Evolutionary conservation across 2,888 invertebrate species (phyloP), one percentile per base, ranked within the genome.

Genomic region (Xylocampa areola): DNA sequence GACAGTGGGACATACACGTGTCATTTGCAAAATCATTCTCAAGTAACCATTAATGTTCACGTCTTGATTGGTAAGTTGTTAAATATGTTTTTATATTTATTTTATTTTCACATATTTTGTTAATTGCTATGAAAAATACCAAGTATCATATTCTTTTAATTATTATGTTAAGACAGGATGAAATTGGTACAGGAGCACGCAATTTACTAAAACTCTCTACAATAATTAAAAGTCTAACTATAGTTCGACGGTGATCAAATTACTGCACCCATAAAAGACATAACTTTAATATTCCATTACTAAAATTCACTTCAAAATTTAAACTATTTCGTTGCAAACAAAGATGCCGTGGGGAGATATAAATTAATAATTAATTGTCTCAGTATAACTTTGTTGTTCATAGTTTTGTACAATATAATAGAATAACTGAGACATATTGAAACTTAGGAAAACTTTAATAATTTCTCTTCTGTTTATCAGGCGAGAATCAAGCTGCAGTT

Each of bases 1-100:
- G 96, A 96, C 81, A 96, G 95, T 76, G 96, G 96, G 10, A 94
- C 95, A 29, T 96, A 96, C 80, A 94, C 95, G 21, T 96, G 96
- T 82, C 92, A 95, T 45, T 91, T 96, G 66, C 95, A 95, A 64
- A 95, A 96, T 77, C 95, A 96, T 74, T 95, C 95, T 43, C 95
- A 95, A 77, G 95, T 95, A 11, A 93, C 94, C 21, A 95, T 96
- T 50, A 95, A 96, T 81, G 96, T 96, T 51, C 96, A 96, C 78
- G 96, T 96, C 51, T 88, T 96, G 64, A 96, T 96, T 84, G 96
- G 96, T 96, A 91, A 94, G 93, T 84, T 4, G 0, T 14, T 43
- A 0, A 8, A 50, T 27, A 2, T 14, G 14, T 0, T 1, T 10
- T 13, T 11, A 0, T 27, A 3, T 17, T 25, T 23, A 16, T 11